These are phyloP conservation scores for Paraplagusia blochii DNA, from an alignment of 2,113 vertebrate species.

Conservation along the genomic window DNA sequence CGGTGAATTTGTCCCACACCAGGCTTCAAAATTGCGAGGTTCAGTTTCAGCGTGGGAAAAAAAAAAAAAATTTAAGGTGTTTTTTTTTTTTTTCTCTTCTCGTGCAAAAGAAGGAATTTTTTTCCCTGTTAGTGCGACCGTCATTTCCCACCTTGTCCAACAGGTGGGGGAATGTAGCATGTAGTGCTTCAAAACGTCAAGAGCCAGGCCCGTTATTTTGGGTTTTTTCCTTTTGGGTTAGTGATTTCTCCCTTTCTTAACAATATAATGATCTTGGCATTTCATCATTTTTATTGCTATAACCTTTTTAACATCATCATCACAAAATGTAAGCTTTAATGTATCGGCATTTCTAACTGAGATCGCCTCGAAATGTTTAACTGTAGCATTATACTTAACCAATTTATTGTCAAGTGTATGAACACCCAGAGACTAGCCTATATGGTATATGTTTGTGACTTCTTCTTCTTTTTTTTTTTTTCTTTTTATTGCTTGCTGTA, in stretches of 20 bases:
- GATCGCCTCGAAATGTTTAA: constrained; percentile 84
- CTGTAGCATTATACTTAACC: constrained; percentile 81
- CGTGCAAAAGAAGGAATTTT: constrained; percentile 42
- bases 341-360: constrained; percentile 83
- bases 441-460: constrained; percentile 79
- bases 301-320: constrained; percentile 69
- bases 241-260: constrained; percentile 50
- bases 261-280: constrained; percentile 65
- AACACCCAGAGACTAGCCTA: constrained; percentile 73
- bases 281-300: constrained; percentile 67
- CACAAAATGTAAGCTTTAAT: constrained; percentile 90
- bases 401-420: constrained; percentile 79
- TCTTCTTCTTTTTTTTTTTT: constrained; percentile 46
- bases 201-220: constrained; percentile 70
- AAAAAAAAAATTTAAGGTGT: constrained; percentile 17
- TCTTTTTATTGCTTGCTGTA: constrained; percentile 80
- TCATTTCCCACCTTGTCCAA: constrained; percentile 72
- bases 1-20: constrained; percentile 37
- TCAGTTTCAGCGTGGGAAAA: constrained; percentile 52
- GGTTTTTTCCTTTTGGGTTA: background rate
- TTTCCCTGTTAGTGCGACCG: constrained; percentile 64
- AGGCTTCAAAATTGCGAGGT: constrained; percentile 58
- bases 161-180: constrained; percentile 74
- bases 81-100: constrained; percentile 24
- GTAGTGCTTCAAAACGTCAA: constrained; percentile 73